phyloP scores from a whole-genome alignment of 2,888 invertebrate genomes.

The Pandemis corylana region DNA sequence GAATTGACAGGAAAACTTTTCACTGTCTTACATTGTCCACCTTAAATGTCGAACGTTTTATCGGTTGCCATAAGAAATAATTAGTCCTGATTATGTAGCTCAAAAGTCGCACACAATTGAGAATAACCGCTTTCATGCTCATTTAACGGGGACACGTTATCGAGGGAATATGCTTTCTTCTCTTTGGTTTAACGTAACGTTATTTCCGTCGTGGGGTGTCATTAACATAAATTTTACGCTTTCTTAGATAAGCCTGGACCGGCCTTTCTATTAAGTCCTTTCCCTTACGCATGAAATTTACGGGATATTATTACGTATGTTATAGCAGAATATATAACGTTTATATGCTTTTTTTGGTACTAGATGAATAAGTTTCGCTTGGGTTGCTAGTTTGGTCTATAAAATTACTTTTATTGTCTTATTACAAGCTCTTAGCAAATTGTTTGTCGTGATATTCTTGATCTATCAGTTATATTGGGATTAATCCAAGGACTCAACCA shows the following conservation, averaged over 20 bases:
- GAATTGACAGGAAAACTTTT: no score
- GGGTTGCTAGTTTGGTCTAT: not conserved
- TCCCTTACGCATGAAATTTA: conserved; percentile 61
- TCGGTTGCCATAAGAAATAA: no score
- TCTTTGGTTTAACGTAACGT: conserved; percentile 70
- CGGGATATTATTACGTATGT: conserved; percentile 64
- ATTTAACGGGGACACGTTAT: conserved; percentile 72
- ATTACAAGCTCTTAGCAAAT: conserved; percentile 29
- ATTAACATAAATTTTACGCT: conserved; percentile 81
- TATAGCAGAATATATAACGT: conserved; percentile 54
- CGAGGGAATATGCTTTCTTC: conserved; percentile 62
- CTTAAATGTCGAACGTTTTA: no score
- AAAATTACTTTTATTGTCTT: conserved; percentile 24
- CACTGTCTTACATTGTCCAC: no score
- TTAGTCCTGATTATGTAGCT: not conserved
- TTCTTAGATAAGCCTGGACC: conserved; percentile 74
- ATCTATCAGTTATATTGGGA: not conserved
- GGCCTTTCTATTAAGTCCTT: conserved; percentile 67
- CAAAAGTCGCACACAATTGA: conserved; percentile 48
- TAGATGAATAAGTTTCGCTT: conserved; percentile 12
- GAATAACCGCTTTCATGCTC: conserved; percentile 57
- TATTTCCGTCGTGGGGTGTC: conserved; percentile 68
- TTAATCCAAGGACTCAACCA: not conserved
- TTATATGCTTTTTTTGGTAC: conserved; percentile 38
- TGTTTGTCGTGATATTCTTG: conserved; percentile 22